A percentile compares a stretch with the other conserved stretches of the same genome.
Conservation (phyloP, 2,113 vertebrate genomes). For the Nibea albiflora region DNA sequence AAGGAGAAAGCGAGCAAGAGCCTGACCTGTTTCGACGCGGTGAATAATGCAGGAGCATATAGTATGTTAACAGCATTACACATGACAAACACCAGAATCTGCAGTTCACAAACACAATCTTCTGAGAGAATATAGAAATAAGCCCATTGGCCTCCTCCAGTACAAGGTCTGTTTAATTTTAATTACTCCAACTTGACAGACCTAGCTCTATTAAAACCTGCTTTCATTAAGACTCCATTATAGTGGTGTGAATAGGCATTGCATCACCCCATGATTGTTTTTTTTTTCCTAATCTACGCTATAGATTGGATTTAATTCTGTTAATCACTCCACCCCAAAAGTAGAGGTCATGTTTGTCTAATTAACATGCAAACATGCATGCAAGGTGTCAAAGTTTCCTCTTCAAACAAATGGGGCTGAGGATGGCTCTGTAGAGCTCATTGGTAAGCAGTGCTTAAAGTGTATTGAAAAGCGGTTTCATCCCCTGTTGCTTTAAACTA, state of each 20-base stretch:
- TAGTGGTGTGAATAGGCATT: conserved; percentile 9
- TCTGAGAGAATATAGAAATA: conserved; percentile 47
- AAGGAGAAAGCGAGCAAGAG: not conserved
- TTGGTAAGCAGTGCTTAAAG: conserved; percentile 35
- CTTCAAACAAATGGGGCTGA: conserved; percentile 9
- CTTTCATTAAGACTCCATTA: conserved; percentile 54
- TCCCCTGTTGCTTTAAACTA: conserved; percentile 45
- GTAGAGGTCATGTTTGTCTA: conserved; percentile 13
- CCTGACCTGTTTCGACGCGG: not conserved
- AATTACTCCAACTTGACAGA: conserved; percentile 54
- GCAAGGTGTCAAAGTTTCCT: conserved; percentile 23
- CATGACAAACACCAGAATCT: conserved; percentile 26
- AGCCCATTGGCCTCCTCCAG: conserved; percentile 26
- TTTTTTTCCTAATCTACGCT: conserved; percentile 17
- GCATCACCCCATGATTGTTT: conserved; percentile 9
- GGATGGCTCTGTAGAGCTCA: conserved; percentile 17
- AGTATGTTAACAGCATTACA: conserved; percentile 26
- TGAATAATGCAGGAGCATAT: conserved; percentile 50
- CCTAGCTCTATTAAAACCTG: conserved; percentile 41
- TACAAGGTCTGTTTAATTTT: conserved; percentile 59
- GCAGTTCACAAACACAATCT: conserved; percentile 44
- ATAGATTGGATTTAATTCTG: conserved; percentile 40
- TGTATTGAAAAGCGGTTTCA: conserved; percentile 33
- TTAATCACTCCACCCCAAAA: conserved; percentile 17
- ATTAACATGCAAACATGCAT: conserved; percentile 39